Conservation (phyloP, 2,888 invertebrate genomes). For the Cylindroiulus punctatus region DNA sequence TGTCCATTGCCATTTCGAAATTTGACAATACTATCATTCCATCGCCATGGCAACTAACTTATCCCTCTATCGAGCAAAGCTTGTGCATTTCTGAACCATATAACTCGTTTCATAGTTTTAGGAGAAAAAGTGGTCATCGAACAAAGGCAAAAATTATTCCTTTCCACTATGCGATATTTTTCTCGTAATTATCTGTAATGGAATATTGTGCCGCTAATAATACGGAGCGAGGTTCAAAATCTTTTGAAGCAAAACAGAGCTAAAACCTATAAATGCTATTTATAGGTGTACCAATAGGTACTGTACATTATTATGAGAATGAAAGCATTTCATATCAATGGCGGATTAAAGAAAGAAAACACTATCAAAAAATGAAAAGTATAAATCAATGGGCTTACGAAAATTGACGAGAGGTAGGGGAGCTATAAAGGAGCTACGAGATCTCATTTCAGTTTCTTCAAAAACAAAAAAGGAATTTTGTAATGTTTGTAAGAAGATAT, state of each 20-base stretch:
- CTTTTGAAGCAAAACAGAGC: too few species aligned
- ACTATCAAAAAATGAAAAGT: background rate
- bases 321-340: background rate
- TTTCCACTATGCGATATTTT: background rate
- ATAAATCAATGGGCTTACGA: background rate
- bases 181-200: background rate
- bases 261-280: too few species aligned
- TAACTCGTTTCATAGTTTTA: background rate
- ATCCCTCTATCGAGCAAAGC: background rate
- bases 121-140: background rate
- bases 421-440: background rate
- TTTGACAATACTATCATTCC: background rate
- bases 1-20: background rate
- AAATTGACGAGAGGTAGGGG: conserved; percentile 5
- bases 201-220: background rate
- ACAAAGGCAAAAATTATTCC: background rate
- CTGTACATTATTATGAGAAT: background rate
- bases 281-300: background rate
- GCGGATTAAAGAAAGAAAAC: background rate
- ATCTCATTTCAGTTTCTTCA: conserved; percentile 7
- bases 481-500: conserved; percentile 3
- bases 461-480: background rate
- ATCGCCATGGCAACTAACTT: background rate
- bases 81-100: too few species aligned
- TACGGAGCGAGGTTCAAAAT: background rate